phyloP scores from a whole-genome alignment of 2,113 vertebrate species.

The Phyllostomus hastatus region DNA sequence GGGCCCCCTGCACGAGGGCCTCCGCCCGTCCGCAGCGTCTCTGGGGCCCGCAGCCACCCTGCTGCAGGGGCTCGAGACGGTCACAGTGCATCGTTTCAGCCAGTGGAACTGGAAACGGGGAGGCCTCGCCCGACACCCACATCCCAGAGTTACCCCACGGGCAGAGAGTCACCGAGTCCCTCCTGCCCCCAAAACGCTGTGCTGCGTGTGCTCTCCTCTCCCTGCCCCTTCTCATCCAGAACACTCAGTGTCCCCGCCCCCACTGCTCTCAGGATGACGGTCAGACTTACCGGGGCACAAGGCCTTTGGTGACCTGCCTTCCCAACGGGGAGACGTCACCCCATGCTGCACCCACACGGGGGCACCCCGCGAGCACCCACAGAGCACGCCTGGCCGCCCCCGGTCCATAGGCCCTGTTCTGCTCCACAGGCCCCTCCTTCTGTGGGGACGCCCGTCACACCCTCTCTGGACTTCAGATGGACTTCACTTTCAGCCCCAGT shows the following conservation, averaged over 20 bases:
- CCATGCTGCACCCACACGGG: fast-evolving
- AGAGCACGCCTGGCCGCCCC: neutral
- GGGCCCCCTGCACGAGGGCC: fast-evolving
- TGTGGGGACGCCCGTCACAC: fast-evolving
- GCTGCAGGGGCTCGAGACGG: fast-evolving
- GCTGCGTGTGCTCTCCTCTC: neutral
- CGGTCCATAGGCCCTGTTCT: fast-evolving
- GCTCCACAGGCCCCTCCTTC: too few relatives aligned
- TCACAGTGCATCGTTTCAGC: fast-evolving
- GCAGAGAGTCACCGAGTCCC: neutral
- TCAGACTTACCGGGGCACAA: neutral
- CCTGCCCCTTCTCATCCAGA: neutral
- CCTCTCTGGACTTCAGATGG: neutral
- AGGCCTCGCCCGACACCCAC: neutral
- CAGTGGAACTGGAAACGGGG: neutral
- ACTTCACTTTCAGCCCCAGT: neutral
- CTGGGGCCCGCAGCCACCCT: fast-evolving
- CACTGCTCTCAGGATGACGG: neutral
- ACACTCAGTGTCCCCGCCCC: neutral
- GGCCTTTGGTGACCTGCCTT: neutral
- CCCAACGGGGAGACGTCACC: too few relatives aligned
- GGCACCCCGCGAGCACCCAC: fast-evolving
- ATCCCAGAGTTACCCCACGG: neutral
- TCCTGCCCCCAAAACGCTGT: neutral
- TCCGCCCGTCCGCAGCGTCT: neutral